Percentiles rank a stretch among this genome's conserved stretches.
Evolutionary conservation across 2,888 invertebrate species (phyloP).

Genomic region (Acanthosepion pharaonis): DNA sequence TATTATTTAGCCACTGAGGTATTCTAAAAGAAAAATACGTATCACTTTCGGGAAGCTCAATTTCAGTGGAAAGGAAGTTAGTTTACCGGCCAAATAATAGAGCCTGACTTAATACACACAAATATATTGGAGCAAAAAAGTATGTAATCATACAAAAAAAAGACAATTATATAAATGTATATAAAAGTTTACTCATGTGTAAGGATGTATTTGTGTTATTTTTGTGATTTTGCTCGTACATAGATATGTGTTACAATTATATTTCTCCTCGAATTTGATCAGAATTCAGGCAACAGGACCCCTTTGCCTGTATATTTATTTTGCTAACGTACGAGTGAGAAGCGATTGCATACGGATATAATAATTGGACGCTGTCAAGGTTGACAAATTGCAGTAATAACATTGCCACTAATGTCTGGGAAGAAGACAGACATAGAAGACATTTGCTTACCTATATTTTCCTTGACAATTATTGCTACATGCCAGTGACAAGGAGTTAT

Average conservation of each 20-base stretch:
- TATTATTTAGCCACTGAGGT: neutral
- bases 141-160: neutral
- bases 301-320: too few relatives aligned
- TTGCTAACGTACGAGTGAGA: too few relatives aligned
- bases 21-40: neutral
- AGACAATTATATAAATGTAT: neutral
- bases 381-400: too few relatives aligned
- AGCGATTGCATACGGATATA: too few relatives aligned
- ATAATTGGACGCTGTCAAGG: too few relatives aligned
- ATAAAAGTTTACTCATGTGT: neutral
- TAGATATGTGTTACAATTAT: neutral
- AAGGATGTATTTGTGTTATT: neutral
- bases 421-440: too few relatives aligned
- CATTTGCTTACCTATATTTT: too few relatives aligned
- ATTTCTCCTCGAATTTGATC: too few relatives aligned
- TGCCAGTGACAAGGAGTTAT: too few relatives aligned
- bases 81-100: neutral
- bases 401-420: too few relatives aligned
- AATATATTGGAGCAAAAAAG: neutral
- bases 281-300: too few relatives aligned
- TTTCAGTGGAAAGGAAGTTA: neutral
- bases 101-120: neutral
- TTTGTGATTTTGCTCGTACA: neutral
- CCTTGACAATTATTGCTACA: too few relatives aligned
- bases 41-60: neutral